Evolutionary conservation across 2,888 invertebrate species (phyloP), one percentile per base, ranked within the genome.

Genomic region (Drosophila mercatorum): DNA sequence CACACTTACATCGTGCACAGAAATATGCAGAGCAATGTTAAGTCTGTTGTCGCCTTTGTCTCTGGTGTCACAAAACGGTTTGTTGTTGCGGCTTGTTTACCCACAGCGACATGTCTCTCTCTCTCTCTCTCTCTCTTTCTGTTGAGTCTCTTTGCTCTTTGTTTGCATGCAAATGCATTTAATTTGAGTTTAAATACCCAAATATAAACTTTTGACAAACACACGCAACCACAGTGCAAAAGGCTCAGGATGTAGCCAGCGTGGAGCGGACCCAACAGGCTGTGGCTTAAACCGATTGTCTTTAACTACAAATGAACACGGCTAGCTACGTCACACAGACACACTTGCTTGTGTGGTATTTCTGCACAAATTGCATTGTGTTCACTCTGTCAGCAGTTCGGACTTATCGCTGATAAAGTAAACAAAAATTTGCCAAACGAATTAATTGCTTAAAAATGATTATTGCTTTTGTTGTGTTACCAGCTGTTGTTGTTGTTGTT

Each of bases 101-200:
- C 64, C 59, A 68, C 57, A 63, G 56, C 58, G 34, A 63, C 65
- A 63, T 55, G 36, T 65, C 43, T 43, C 7, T 17, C 2, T 43
- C 7, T 31, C 2, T 47, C 28, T 8, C 8, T 14, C 7, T 61
- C n/a, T 47, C 4, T 17, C 17, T 17, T 17, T 60, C 62, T 70
- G 40, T 41, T 59, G 49, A 58, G 38, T 3, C 3, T 71, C 36
- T 59, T 61, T 75, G 51, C 51, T 40, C 78, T 89, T 82, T 88
- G 88, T 89, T 83, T 88, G 78, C 75, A 78, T 79, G 72, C 80
- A 89, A 91, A 90, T 90, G 91, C 88, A 91, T 91, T 91, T 91
- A 91, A 91, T 91, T 91, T 84, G 83, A 85, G 90, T 91, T 90
- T 91, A 91, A 91, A 91, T 91, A 84, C 89, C 83, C 85, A 84